phyloP scores from a whole-genome alignment of 2,113 vertebrate genomes.

The Antennarius striatus region DNA sequence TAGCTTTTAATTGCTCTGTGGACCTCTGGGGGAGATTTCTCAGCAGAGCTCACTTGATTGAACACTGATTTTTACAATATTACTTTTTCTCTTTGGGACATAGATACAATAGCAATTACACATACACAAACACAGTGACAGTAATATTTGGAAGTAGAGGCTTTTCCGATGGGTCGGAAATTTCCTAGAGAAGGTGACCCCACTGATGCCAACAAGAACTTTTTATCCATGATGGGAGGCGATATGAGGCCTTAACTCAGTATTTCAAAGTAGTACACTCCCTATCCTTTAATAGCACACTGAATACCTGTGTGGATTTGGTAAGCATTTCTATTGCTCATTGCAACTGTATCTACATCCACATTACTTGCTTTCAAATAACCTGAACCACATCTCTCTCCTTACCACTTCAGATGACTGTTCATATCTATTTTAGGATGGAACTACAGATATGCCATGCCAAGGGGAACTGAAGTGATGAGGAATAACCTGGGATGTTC shows the following conservation, averaged over 20 bases:
- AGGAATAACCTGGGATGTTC: background rate
- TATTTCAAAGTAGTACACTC: constrained; percentile 54
- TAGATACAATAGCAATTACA: constrained; percentile 19
- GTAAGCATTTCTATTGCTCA: background rate
- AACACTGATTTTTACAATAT: constrained; percentile 35
- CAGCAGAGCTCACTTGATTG: background rate
- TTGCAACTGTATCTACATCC: constrained; percentile 30
- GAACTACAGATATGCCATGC: constrained; percentile 1
- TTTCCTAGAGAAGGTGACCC: background rate
- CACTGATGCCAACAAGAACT: constrained; percentile 50
- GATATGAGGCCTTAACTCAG: constrained; percentile 43
- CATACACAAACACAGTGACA: constrained; percentile 1
- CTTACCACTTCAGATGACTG: constrained; percentile 22
- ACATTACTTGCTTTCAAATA: constrained; percentile 25
- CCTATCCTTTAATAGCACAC: constrained; percentile 48
- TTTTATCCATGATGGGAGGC: constrained; percentile 48
- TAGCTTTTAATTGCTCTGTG: constrained; percentile 76
- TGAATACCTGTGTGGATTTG: constrained; percentile 1
- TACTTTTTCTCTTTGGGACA: constrained; percentile 20
- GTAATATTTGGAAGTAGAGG: constrained; percentile 50
- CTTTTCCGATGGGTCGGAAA: constrained; percentile 22
- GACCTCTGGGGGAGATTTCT: constrained; percentile 57
- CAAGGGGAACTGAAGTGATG: constrained; percentile 10
- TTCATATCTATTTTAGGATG: constrained; percentile 56
- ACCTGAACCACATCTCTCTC: constrained; percentile 36